Conservation (phyloP, 2,888 invertebrate species). For the Chironomus tentans region DNA sequence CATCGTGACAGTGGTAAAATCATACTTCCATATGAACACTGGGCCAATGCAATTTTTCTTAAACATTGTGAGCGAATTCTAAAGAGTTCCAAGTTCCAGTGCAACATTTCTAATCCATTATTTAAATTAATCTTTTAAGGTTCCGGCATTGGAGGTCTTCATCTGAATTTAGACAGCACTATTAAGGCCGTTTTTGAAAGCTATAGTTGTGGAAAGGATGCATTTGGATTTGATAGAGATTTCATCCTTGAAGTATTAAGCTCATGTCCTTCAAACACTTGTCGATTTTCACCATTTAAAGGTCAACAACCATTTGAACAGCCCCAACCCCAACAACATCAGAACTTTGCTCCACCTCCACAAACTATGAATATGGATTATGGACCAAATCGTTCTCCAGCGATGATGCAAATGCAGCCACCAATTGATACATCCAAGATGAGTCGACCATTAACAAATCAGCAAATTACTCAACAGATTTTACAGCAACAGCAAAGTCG, state of each 20-base stretch:
- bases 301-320: constrained; percentile 47
- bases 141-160: constrained; percentile 76
- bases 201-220: constrained; percentile 64
- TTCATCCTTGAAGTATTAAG: constrained; percentile 82
- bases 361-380: constrained; percentile 33
- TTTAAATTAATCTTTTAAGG: background rate
- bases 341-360: constrained; percentile 48
- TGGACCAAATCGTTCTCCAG: background rate
- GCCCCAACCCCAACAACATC: constrained; percentile 49
- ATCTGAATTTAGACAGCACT: constrained; percentile 74
- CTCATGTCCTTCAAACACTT: constrained; percentile 79
- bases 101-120: background rate
- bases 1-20: constrained; percentile 81
- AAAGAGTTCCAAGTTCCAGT: background rate
- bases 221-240: constrained; percentile 83
- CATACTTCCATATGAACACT: constrained; percentile 79
- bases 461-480: constrained; percentile 48
- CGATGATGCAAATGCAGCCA: constrained; percentile 31
- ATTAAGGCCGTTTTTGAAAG: constrained; percentile 79
- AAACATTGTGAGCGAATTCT: constrained; percentile 48
- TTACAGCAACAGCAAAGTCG: constrained; percentile 61
- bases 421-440: constrained; percentile 15
- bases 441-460: constrained; percentile 31
- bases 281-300: constrained; percentile 64
- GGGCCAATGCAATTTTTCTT: constrained; percentile 83